A percentile compares a stretch with the other conserved stretches of the same genome.
These are phyloP conservation scores for Formica selysi DNA, from an alignment of 1,140 invertebrate species.

Conservation along the genomic window DNA sequence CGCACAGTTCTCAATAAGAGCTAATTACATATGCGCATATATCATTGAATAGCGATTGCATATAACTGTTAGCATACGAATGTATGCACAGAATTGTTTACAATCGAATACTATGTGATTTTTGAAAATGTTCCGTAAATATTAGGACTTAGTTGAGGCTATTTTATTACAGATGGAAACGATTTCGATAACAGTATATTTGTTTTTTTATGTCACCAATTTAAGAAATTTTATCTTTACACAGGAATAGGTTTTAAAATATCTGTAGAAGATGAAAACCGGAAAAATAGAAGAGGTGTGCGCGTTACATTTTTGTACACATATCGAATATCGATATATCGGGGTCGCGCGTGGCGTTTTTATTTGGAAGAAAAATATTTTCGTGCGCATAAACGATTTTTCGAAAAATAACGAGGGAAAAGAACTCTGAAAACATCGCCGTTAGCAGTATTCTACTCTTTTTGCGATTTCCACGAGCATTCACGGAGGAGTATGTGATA, in stretches of 20 bases:
- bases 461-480: neutral
- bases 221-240: neutral
- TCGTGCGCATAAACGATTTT: conserved; percentile 18
- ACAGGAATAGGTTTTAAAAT: conserved; percentile 16
- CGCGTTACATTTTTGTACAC: conserved; percentile 34
- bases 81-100: neutral
- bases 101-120: neutral
- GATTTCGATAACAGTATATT: neutral
- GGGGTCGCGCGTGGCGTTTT: conserved; percentile 28
- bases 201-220: conserved; percentile 18
- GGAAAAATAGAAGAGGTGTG: neutral
- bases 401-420: conserved; percentile 1
- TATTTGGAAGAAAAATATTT: conserved; percentile 38
- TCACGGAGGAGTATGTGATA: neutral
- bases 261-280: conserved; percentile 25
- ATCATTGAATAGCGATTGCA: neutral
- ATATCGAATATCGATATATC: conserved; percentile 37
- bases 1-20: neutral
- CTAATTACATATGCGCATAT: conserved; percentile 5
- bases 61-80: neutral
- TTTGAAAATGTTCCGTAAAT: conserved; percentile 13
- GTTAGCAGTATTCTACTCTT: neutral
- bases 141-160: neutral
- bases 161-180: neutral
- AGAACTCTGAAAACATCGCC: neutral